Percentiles rank a stretch among this genome's conserved stretches.
phyloP scores from a whole-genome alignment of 2,888 invertebrate species.

The Thereva unica region DNA sequence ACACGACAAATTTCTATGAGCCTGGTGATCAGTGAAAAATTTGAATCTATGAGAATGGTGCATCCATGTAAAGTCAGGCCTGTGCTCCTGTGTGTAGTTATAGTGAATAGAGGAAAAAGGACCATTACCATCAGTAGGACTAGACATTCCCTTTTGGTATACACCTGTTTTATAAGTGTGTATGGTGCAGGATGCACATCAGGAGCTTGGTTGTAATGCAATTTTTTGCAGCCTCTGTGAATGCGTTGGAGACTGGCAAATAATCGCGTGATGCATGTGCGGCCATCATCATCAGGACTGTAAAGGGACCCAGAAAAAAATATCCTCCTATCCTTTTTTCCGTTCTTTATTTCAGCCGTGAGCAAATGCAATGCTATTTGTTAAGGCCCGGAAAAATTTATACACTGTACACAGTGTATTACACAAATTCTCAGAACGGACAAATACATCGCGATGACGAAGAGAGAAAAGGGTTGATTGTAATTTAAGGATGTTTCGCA shows the following conservation, averaged over 20 bases:
- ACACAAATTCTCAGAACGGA: too few relatives aligned
- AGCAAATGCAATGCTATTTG: too few relatives aligned
- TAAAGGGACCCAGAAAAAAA: too few relatives aligned
- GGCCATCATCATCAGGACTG: conserved; percentile 1
- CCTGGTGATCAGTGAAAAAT: conserved; percentile 25
- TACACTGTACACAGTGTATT: too few relatives aligned
- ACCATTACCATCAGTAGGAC: neutral
- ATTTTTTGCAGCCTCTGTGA: neutral
- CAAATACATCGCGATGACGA: too few relatives aligned
- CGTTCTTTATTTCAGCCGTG: too few relatives aligned
- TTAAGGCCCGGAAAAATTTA: too few relatives aligned
- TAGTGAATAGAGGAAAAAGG: conserved; percentile 1
- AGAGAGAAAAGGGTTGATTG: too few relatives aligned
- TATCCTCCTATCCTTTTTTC: too few relatives aligned
- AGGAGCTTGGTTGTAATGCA: neutral
- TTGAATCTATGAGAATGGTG: conserved; percentile 28
- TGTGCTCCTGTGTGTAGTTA: conserved; percentile 13
- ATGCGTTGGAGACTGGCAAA: conserved; percentile 3
- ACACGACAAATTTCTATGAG: conserved; percentile 7
- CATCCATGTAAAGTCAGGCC: conserved; percentile 24
- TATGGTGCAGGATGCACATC: neutral
- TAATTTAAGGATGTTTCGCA: too few relatives aligned
- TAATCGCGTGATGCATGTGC: neutral
- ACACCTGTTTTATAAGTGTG: neutral
- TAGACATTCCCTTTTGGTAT: neutral